phyloP scores from a whole-genome alignment of 2,888 invertebrate species.

The Lasius platythorax region DNA sequence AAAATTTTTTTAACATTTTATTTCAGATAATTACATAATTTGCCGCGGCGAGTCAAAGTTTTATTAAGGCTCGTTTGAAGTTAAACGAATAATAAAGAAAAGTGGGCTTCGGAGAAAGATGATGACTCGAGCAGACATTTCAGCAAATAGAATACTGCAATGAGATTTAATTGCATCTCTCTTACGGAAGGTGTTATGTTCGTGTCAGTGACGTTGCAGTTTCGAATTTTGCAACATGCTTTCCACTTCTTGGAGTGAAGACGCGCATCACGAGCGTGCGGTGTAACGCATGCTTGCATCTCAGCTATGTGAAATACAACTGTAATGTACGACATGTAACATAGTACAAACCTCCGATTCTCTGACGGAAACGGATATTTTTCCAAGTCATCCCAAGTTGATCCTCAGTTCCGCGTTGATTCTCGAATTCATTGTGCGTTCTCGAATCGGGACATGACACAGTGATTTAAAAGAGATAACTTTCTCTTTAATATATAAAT shows the following conservation, averaged over 20 bases:
- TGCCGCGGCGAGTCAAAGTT: not conserved
- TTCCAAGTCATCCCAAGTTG: slow-evolving; percentile 37
- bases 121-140: not conserved
- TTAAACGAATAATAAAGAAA: not conserved
- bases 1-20: not conserved
- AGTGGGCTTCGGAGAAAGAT: not conserved
- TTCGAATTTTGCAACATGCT: slow-evolving; percentile 41
- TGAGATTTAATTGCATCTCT: slow-evolving; percentile 32
- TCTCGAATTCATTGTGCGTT: slow-evolving; percentile 30
- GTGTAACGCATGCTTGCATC: slow-evolving; percentile 63
- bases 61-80: not conserved
- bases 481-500: not conserved
- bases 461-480: slow-evolving; percentile 15
- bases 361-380: slow-evolving; percentile 37
- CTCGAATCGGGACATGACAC: not conserved
- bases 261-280: slow-evolving; percentile 47
- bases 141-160: not conserved
- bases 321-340: slow-evolving; percentile 71
- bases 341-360: slow-evolving; percentile 22
- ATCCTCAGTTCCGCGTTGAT: slow-evolving; percentile 3
- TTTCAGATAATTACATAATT: slow-evolving; percentile 36
- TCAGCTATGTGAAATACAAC: slow-evolving; percentile 72
- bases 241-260: slow-evolving; percentile 30
- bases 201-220: slow-evolving; percentile 23
- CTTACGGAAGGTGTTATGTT: slow-evolving; percentile 15